These are phyloP conservation scores for Dryadula phaetusa DNA, from an alignment of 2,888 invertebrate genomes.

Conservation along the genomic window DNA sequence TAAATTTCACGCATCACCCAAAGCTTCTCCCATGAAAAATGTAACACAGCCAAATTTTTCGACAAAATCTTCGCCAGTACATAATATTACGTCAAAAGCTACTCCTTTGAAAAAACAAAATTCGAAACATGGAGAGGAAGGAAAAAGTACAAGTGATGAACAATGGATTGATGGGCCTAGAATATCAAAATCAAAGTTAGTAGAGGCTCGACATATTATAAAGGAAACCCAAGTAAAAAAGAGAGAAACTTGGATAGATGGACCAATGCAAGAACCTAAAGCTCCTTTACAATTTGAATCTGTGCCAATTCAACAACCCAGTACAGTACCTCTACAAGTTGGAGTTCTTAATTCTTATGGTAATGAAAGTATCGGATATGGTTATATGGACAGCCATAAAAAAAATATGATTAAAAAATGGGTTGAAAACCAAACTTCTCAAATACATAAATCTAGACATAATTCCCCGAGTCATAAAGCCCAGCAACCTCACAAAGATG, in stretches of 20 bases:
- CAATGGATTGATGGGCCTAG: conserved; percentile 99
- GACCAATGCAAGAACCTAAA: conserved; percentile 90
- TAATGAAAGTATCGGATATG: conserved; percentile 87
- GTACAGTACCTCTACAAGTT: conserved; percentile 68
- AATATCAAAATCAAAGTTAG: conserved; percentile 92
- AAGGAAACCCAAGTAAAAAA: conserved; percentile 92
- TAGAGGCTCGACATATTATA: conserved; percentile 91
- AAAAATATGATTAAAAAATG: conserved; percentile 96
- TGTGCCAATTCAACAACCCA: conserved; percentile 85
- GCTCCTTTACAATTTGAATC: conserved; percentile 77
- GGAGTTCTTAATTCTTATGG: conserved; percentile 75
- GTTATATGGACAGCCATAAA: conserved; percentile 96
- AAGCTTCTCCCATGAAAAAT: conserved; percentile 82
- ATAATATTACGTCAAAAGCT: conserved; percentile 77
- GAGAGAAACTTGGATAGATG: conserved; percentile 97
- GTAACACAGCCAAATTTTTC: conserved; percentile 66
- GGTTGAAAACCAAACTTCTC: conserved; percentile 95
- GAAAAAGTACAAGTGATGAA: conserved; percentile 88
- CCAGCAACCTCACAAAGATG: conserved; percentile 58
- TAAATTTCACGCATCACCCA: conserved; percentile 85
- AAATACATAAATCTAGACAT: conserved; percentile 88
- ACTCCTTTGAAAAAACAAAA: conserved; percentile 79
- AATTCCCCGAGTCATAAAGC: conserved; percentile 78
- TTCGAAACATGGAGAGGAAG: conserved; percentile 75
- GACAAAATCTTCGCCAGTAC: conserved; percentile 83